Evolutionary conservation across 2,113 vertebrate species (phyloP).

Genomic region (Syngnathoides biaculeatus): DNA sequence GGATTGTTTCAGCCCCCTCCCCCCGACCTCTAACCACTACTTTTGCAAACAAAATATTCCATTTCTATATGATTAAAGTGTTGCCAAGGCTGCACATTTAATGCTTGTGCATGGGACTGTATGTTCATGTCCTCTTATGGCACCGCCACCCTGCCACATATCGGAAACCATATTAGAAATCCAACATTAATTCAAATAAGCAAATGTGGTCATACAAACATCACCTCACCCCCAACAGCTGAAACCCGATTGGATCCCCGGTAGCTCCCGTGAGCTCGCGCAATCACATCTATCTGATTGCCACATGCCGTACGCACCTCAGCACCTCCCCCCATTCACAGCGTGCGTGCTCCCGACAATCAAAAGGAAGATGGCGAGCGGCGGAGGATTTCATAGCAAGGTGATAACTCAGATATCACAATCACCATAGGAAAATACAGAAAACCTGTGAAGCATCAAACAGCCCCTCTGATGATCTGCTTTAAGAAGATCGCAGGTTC

Average conservation of each 20-base stretch:
- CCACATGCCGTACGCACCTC: slow-evolving; percentile 31
- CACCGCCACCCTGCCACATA: too few relatives aligned
- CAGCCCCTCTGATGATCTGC: slow-evolving; percentile 10
- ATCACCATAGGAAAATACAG: slow-evolving; percentile 8
- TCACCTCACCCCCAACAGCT: background rate
- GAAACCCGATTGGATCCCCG: slow-evolving; percentile 18
- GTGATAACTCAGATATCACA: slow-evolving; percentile 17
- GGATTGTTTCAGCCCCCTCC: too few relatives aligned
- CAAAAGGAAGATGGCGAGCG: slow-evolving; percentile 41
- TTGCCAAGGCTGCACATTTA: too few relatives aligned
- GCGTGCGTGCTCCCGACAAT: slow-evolving; percentile 31
- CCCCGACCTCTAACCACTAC: too few relatives aligned
- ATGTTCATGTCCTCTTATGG: too few relatives aligned
- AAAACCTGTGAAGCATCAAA: slow-evolving; percentile 30
- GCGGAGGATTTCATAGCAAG: slow-evolving; percentile 30
- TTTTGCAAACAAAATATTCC: too few relatives aligned
- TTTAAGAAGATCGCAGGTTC: slow-evolving; percentile 10
- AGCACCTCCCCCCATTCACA: slow-evolving; percentile 33
- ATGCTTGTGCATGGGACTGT: too few relatives aligned
- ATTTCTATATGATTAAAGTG: too few relatives aligned
- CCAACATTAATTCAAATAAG: slow-evolving; percentile 2
- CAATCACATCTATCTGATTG: slow-evolving; percentile 45
- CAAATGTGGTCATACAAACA: slow-evolving; percentile 8
- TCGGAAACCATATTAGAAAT: slow-evolving; percentile 5
- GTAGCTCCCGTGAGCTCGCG: slow-evolving; percentile 22